These are phyloP conservation scores for Hapalemur alaotrensis DNA, from an alignment of 2,797 vertebrate genomes.

Conservation along the genomic window DNA sequence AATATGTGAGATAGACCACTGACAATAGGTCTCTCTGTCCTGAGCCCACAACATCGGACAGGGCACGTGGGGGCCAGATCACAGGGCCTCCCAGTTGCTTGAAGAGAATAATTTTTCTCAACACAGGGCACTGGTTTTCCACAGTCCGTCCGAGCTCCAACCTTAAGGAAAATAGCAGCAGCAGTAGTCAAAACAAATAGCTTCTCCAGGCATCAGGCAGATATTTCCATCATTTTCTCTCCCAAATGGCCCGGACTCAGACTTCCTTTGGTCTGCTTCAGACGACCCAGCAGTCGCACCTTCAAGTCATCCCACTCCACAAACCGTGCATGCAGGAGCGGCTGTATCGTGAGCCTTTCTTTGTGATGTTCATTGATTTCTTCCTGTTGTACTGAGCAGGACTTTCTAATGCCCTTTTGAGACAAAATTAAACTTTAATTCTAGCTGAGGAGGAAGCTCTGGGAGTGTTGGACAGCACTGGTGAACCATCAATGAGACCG, in stretches of 20 bases:
- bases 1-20: too few species aligned
- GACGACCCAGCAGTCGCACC: not conserved
- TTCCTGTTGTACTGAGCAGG: slow-evolving; percentile 49
- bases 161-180: slow-evolving; percentile 55
- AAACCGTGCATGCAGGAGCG: not conserved
- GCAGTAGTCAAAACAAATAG: slow-evolving; percentile 65
- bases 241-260: slow-evolving; percentile 50
- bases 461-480: slow-evolving; percentile 43
- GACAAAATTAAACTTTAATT: slow-evolving; percentile 81
- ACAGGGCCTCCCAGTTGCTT: not conserved
- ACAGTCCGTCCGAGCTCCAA: not conserved
- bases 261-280: slow-evolving; percentile 50
- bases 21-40: rapidly evolving
- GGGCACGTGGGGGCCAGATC: rapidly evolving
- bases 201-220: slow-evolving; percentile 61
- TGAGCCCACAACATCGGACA: rapidly evolving
- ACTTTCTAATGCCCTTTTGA: slow-evolving; percentile 73
- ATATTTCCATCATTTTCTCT: slow-evolving; percentile 56
- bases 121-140: not conserved
- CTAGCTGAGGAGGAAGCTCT: slow-evolving; percentile 58
- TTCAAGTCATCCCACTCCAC: not conserved
- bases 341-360: not conserved
- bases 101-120: not conserved
- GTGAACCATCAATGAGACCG: slow-evolving; percentile 48
- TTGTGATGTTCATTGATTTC: slow-evolving; percentile 55